A percentile compares a stretch with the other conserved stretches of the same genome.
These are phyloP conservation scores for Lepidocyrtoides sp. DNA, from an alignment of 2,888 invertebrate genomes.

Conservation along the genomic window DNA sequence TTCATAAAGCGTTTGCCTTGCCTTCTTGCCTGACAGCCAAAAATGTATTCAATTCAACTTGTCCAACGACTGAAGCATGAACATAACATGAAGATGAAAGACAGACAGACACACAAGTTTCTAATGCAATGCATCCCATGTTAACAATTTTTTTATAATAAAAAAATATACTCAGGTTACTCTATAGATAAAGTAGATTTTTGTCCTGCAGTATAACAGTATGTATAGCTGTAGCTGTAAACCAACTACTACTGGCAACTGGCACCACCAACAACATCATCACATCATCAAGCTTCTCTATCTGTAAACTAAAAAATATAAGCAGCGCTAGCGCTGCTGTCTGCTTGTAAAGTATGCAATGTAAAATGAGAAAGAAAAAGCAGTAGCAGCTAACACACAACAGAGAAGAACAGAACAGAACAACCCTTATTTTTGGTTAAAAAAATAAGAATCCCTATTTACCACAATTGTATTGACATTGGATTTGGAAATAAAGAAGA, in stretches of 20 bases:
- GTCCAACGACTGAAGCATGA: no score
- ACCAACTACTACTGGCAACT: no score
- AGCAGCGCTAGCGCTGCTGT: neutral
- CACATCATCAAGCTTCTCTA: neutral
- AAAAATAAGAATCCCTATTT: conserved; percentile 45
- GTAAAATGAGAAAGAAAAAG: neutral
- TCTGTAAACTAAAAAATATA: neutral
- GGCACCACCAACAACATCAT: no score
- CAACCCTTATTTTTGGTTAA: conserved; percentile 33
- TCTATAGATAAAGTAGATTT: no score
- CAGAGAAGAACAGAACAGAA: neutral
- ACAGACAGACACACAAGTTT: neutral
- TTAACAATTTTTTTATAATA: neutral
- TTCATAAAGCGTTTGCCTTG: neutral
- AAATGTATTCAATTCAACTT: no score
- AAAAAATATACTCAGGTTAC: neutral
- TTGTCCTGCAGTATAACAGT: neutral
- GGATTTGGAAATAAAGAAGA: conserved; percentile 42
- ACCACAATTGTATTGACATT: conserved; percentile 63
- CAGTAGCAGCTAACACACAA: neutral
- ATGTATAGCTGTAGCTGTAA: neutral
- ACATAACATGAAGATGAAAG: neutral
- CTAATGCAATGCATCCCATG: neutral
- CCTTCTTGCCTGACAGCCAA: no score
- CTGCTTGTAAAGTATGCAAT: neutral